Conservation (phyloP, 2,113 vertebrate species). For the Ctenomys sociabilis region DNA sequence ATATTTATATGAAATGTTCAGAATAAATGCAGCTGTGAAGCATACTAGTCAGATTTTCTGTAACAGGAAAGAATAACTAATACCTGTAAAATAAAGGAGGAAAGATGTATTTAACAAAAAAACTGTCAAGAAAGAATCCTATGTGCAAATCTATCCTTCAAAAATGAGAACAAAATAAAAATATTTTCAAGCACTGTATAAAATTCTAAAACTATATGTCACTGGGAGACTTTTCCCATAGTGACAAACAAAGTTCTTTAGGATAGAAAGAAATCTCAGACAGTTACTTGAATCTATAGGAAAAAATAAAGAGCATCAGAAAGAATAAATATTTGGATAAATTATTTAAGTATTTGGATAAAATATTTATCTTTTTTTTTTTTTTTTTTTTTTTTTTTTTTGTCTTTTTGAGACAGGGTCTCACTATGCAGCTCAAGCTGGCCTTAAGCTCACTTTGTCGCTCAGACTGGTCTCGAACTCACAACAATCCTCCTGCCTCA, state of each 20-base stretch:
- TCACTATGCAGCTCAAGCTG: too few species aligned
- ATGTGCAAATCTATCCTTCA: background rate
- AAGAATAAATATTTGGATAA: background rate
- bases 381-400: too few species aligned
- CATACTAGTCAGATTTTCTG: background rate
- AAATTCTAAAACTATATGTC: background rate
- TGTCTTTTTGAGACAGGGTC: too few species aligned
- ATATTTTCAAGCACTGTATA: background rate
- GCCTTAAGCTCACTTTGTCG: too few species aligned
- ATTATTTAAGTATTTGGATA: background rate
- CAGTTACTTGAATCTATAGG: background rate
- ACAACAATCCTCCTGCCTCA: too few species aligned
- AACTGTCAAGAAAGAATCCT: background rate
- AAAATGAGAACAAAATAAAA: background rate
- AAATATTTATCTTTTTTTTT: too few species aligned
- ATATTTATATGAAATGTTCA: background rate
- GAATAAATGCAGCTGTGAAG: background rate
- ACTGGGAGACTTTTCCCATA: background rate
- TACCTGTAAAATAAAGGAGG: background rate
- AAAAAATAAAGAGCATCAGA: background rate
- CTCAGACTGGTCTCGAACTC: too few species aligned
- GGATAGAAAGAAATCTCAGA: background rate
- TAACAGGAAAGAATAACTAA: background rate
- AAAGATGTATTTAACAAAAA: background rate
- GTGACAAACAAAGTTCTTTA: background rate